Evolutionary conservation across 2,797 vertebrate species (phyloP).

Genomic region (Hippocampus kuda): DNA sequence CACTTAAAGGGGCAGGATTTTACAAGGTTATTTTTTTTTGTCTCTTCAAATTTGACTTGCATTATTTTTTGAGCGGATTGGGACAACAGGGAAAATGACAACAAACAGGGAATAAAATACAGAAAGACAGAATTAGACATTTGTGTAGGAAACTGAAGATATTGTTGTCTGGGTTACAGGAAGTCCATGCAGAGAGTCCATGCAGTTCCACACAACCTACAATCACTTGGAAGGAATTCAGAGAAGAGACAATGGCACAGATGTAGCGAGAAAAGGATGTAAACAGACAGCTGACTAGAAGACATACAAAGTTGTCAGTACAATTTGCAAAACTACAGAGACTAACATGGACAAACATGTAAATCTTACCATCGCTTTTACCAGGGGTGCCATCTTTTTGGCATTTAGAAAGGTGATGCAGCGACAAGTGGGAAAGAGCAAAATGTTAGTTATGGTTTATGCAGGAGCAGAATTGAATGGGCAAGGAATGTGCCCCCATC

Average conservation of each 20-base stretch:
- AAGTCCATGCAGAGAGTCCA: slow-evolving; percentile 79
- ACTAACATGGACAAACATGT: slow-evolving; percentile 27
- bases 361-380: slow-evolving; percentile 96
- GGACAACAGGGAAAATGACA: not conserved
- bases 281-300: slow-evolving; percentile 29
- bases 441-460: slow-evolving; percentile 54
- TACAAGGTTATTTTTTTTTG: not conserved
- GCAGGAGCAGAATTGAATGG: slow-evolving; percentile 24
- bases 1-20: not conserved
- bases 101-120: not conserved
- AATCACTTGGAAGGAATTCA: slow-evolving; percentile 22
- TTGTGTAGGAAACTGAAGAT: not conserved
- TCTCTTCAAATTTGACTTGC: not conserved
- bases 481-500: not conserved
- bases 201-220: slow-evolving; percentile 70
- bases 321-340: slow-evolving; percentile 14
- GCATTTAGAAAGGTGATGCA: slow-evolving; percentile 79
- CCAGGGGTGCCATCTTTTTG: slow-evolving; percentile 89
- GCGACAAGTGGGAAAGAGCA: slow-evolving; percentile 63
- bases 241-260: not conserved
- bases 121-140: not conserved
- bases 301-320: slow-evolving; percentile 22
- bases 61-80: not conserved
- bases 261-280: slow-evolving; percentile 18
- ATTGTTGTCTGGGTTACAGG: slow-evolving; percentile 32